A percentile compares a stretch with the other conserved stretches of the same genome.
These are phyloP conservation scores for Vicugna pacos DNA, from an alignment of 2,113 vertebrate species.

Conservation along the genomic window DNA sequence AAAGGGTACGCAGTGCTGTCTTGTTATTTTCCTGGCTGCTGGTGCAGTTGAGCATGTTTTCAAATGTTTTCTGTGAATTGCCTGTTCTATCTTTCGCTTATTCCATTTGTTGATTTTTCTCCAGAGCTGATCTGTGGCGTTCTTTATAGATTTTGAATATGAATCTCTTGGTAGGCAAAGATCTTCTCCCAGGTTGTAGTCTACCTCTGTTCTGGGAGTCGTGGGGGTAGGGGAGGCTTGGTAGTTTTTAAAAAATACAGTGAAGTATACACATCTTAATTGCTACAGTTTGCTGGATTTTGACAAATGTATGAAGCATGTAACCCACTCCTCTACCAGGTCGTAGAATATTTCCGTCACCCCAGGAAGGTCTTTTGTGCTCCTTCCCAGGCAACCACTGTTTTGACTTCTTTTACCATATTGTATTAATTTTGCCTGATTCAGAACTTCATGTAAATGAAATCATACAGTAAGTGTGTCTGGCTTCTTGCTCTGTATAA, in stretches of 20 bases:
- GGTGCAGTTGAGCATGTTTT: background rate
- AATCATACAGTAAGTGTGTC: background rate
- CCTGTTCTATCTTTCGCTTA: background rate
- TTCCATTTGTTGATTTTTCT: background rate
- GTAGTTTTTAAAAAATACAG: background rate
- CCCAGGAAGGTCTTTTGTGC: background rate
- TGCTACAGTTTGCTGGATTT: background rate
- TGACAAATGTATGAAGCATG: background rate
- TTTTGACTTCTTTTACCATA: background rate
- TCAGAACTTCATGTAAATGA: conserved; percentile 12
- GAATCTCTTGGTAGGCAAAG: background rate
- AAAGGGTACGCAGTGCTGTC: too few relatives aligned
- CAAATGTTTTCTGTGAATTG: background rate
- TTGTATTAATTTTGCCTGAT: background rate
- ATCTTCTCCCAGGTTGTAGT: background rate
- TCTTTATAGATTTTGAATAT: background rate
- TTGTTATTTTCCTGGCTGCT: background rate
- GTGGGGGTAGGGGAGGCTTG: background rate
- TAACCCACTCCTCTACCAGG: background rate
- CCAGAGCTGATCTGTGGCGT: background rate
- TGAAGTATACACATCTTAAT: background rate
- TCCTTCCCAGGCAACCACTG: background rate
- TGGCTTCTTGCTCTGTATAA: background rate
- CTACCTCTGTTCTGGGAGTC: background rate
- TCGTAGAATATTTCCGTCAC: background rate